Conservation (phyloP, 1,140 invertebrate genomes). For the Bursaphelenchus mucronatus region DNA sequence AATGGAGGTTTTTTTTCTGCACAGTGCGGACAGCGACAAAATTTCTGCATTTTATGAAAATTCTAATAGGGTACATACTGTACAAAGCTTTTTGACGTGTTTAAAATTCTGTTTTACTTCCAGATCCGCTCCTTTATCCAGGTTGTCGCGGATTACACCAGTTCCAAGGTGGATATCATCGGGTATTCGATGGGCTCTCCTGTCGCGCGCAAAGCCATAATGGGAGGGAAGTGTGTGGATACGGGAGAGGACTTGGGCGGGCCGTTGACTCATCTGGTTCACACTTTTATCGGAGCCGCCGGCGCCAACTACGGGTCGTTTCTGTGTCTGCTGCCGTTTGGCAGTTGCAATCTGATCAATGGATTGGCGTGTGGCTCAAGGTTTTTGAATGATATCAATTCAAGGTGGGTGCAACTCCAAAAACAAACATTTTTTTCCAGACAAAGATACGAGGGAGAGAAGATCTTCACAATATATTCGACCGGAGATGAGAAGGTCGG, state of each 20-base stretch:
- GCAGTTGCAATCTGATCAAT: conserved; percentile 48
- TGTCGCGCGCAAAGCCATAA: conserved; percentile 35
- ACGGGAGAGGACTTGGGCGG: conserved; percentile 32
- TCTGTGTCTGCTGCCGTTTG: conserved; percentile 45
- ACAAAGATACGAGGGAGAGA: conserved; percentile 33
- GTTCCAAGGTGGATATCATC: conserved; percentile 33
- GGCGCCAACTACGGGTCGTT: conserved; percentile 48
- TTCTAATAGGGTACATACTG: no score
- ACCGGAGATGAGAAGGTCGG: conserved; percentile 51
- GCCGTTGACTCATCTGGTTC: conserved; percentile 23
- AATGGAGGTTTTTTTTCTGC: no score
- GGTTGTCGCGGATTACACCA: conserved; percentile 29
- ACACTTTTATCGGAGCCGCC: conserved; percentile 32
- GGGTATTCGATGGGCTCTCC: conserved; percentile 39
- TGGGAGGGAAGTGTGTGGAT: conserved; percentile 39
- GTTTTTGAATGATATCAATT: conserved; percentile 45
- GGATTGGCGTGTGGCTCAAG: conserved; percentile 43
- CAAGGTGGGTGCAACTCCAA: conserved; percentile 33
- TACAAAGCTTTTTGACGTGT: background rate
- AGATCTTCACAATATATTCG: conserved; percentile 46
- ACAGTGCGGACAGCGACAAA: no score
- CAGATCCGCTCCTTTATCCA: conserved; percentile 31
- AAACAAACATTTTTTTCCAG: conserved; percentile 32
- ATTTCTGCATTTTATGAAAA: no score
- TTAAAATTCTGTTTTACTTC: conserved; percentile 10